Evolutionary conservation across 2,888 invertebrate species (phyloP).

Genomic region (Rotaria socialis): DNA sequence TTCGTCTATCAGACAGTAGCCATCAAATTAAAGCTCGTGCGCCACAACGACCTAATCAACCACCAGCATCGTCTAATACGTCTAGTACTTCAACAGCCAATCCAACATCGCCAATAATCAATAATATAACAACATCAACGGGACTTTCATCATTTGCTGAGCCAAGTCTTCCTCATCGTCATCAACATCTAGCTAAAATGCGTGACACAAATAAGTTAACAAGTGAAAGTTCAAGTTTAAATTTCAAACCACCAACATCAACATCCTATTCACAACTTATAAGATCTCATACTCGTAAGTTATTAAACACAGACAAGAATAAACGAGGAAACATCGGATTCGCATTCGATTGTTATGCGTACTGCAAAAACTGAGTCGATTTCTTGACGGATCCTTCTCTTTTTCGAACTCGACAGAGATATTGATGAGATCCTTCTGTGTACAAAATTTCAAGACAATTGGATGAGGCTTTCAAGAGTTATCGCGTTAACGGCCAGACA

Average conservation of each 20-base stretch:
- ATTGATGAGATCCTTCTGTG: no score
- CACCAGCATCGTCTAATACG: background rate
- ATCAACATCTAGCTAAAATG: background rate
- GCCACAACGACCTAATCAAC: background rate
- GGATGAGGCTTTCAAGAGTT: no score
- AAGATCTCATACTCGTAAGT: background rate
- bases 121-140: background rate
- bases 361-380: no score
- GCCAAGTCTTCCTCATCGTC: background rate
- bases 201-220: slow-evolving; percentile 17
- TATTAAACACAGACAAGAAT: no score
- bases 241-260: background rate
- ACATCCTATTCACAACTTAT: background rate
- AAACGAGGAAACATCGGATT: no score
- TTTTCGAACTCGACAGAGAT: no score
- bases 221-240: slow-evolving; percentile 36
- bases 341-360: no score
- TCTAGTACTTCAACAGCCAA: background rate
- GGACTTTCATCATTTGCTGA: background rate
- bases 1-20: background rate
- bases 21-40: background rate
- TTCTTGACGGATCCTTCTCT: no score
- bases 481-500: no score
- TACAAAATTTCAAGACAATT: no score
- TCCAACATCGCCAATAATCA: background rate